phyloP scores from a whole-genome alignment of 2,797 vertebrate genomes.

The Otus scops region DNA sequence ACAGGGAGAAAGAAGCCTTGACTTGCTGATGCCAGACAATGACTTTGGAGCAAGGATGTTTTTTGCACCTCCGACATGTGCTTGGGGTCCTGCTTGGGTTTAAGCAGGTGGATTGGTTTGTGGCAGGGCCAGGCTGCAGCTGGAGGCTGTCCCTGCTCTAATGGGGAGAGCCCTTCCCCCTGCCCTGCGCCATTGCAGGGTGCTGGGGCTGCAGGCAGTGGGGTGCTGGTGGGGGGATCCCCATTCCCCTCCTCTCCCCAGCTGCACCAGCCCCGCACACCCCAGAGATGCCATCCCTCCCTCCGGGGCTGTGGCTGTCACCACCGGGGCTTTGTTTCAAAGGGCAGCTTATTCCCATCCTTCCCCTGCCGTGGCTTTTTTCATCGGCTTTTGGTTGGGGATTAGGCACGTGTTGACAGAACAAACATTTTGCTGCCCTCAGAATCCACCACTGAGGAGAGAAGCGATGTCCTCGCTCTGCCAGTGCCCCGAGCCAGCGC shows the following conservation, averaged over 20 bases:
- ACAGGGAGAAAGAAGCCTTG: background rate
- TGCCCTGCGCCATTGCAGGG: background rate
- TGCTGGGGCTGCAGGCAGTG: background rate
- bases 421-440: slow-evolving; percentile 64
- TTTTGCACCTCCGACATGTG: fast-evolving
- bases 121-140: background rate
- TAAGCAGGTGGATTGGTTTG: background rate
- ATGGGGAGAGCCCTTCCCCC: background rate
- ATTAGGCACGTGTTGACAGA: slow-evolving; percentile 71
- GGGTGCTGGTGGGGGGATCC: background rate
- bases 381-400: slow-evolving; percentile 54
- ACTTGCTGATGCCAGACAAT: fast-evolving
- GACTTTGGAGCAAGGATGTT: background rate
- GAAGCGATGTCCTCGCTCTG: background rate
- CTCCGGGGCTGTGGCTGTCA: background rate
- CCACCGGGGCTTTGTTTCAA: slow-evolving; percentile 4
- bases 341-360: slow-evolving; percentile 67
- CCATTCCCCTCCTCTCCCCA: fast-evolving
- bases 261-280: fast-evolving
- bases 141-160: background rate
- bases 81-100: fast-evolving
- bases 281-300: background rate
- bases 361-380: slow-evolving; percentile 23
- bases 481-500: background rate
- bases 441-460: slow-evolving; percentile 19